phyloP scores from a whole-genome alignment of 2,888 invertebrate species.

The Cryptops parisi region DNA sequence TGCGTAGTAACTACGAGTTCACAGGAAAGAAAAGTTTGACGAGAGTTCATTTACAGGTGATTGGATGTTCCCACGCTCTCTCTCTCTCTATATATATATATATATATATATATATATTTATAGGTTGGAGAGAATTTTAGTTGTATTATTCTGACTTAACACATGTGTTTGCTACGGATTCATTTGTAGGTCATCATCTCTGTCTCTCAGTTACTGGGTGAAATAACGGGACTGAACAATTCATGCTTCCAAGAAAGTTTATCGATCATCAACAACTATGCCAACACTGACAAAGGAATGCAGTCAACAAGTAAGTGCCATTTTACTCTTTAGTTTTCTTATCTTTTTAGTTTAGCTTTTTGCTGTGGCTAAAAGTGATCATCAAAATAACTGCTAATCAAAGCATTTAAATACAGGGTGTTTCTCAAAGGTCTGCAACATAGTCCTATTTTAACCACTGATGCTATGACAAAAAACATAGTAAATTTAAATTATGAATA shows the following conservation, averaged over 20 bases:
- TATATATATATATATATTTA: no score
- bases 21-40: conserved; percentile 68
- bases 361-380: not conserved
- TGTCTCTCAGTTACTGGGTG: conserved; percentile 83
- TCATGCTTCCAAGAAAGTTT: conserved; percentile 89
- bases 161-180: conserved; percentile 3
- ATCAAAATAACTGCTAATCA: no score
- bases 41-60: conserved; percentile 71
- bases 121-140: no score
- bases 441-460: no score
- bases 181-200: conserved; percentile 71
- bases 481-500: no score
- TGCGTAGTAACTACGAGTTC: conserved; percentile 89
- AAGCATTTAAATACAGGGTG: no score
- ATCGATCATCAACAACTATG: conserved; percentile 82
- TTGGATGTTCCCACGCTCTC: not conserved
- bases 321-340: conserved; percentile 11
- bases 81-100: no score
- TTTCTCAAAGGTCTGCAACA: no score
- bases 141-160: not conserved
- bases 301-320: conserved; percentile 58
- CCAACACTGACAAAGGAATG: conserved; percentile 84
- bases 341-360: not conserved
- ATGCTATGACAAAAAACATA: no score
- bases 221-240: conserved; percentile 77